Conservation (phyloP, 2,888 invertebrate genomes). For the Blastobasis adustella region DNA sequence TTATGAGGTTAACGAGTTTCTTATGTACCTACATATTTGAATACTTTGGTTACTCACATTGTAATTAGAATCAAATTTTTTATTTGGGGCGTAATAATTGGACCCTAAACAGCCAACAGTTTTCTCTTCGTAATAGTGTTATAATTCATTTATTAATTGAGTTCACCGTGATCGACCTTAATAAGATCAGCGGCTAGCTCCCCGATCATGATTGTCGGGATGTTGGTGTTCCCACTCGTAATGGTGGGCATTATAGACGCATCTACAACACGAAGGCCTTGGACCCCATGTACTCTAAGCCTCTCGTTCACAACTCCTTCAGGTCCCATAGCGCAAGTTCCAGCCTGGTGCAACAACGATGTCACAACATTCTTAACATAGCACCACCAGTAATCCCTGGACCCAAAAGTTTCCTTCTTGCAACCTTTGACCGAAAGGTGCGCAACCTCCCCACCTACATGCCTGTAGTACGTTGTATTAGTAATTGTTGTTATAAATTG, state of each 20-base stretch:
- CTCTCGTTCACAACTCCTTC: constrained; percentile 51
- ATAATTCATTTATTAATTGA: too few relatives aligned
- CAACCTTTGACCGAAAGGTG: constrained; percentile 51
- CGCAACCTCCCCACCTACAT: constrained; percentile 11
- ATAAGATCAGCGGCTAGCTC: constrained; percentile 61
- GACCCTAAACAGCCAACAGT: too few relatives aligned
- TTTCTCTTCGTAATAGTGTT: too few relatives aligned
- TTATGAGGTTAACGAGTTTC: too few relatives aligned
- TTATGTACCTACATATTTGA: too few relatives aligned
- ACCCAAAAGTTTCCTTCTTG: constrained; percentile 18
- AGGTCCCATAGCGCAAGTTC: constrained; percentile 54
- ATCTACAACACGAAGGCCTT: constrained; percentile 46
- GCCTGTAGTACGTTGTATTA: constrained; percentile 14
- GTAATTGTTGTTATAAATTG: constrained; percentile 35
- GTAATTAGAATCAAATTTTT: too few relatives aligned
- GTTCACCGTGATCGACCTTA: constrained; percentile 31
- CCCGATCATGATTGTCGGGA: constrained; percentile 60
- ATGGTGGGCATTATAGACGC: constrained; percentile 55
- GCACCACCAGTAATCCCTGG: constrained; percentile 75
- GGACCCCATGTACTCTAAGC: constrained; percentile 41
- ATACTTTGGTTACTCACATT: too few relatives aligned
- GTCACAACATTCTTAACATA: constrained; percentile 70
- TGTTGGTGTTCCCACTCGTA: constrained; percentile 55
- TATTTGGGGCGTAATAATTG: too few relatives aligned
- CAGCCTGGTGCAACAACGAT: constrained; percentile 76